These are phyloP conservation scores for Cynaeus angustus DNA, from an alignment of 2,888 invertebrate genomes.

Conservation along the genomic window DNA sequence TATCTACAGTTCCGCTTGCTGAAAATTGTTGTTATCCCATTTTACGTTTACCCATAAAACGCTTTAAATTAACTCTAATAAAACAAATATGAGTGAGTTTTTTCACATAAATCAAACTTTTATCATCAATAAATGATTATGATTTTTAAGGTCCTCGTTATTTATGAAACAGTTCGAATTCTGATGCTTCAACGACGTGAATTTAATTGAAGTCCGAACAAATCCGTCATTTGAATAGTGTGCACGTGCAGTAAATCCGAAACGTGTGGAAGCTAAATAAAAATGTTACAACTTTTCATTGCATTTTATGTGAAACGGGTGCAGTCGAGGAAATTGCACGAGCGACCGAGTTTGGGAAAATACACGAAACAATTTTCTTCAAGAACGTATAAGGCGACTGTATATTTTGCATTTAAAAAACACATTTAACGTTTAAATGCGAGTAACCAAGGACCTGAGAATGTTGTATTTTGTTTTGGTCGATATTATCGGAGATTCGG, in stretches of 20 bases:
- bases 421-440: slow-evolving; percentile 12
- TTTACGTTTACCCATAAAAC: no score
- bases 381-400: slow-evolving; percentile 19
- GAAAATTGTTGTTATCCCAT: no score
- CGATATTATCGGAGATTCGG: slow-evolving; percentile 28
- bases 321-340: slow-evolving; percentile 32
- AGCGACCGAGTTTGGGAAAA: slow-evolving; percentile 36
- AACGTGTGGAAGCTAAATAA: slow-evolving; percentile 23
- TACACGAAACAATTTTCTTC: slow-evolving; percentile 35
- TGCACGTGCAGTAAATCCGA: slow-evolving; percentile 25
- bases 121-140: no score
- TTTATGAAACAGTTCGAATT: slow-evolving; percentile 19
- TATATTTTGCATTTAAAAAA: slow-evolving; percentile 31
- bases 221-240: slow-evolving; percentile 27
- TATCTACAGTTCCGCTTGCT: no score
- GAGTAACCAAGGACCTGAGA: slow-evolving; percentile 1
- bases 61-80: no score
- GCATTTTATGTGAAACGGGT: slow-evolving; percentile 23
- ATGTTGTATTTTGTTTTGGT: neutral
- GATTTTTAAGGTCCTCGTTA: neutral
- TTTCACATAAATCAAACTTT: no score
- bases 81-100: no score
- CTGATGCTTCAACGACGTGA: slow-evolving; percentile 7
- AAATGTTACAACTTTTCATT: slow-evolving; percentile 34
- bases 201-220: slow-evolving; percentile 26